Evolutionary conservation across 1,140 invertebrate genomes (phyloP), one percentile per base, ranked within the genome.

Genomic region (Hirudo medicinalis): DNA sequence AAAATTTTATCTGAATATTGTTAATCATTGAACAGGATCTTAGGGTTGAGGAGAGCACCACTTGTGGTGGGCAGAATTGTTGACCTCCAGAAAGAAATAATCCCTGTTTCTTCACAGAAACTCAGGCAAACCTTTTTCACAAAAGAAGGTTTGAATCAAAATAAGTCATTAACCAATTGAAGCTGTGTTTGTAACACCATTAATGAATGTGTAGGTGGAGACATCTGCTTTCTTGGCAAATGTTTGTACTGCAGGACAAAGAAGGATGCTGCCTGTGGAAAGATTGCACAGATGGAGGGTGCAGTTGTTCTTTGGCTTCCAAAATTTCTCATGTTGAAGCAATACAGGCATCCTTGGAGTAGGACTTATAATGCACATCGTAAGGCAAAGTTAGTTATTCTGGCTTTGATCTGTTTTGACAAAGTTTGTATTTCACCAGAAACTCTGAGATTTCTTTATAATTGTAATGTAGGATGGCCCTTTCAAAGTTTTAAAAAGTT

Each of bases 301-400:
- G 87, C 89, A n/a, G 80, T 92, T 17, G 89, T 93, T 72, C 85
- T 93, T 49, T 89, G 90, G 85, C 81, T 95, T 74, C 89, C 91
- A 13, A 83, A 85, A 72, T 85, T 89, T 57, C 86, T 85, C 75
- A 77, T 88, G 4, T 76, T 73, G 20, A 79, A 82, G 57, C 87
- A 87, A 75, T 84, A 87, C 76, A 85, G 87, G 66, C 90, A 91
- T 77, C 92, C 92, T 0, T 97, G 92, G 92, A 87, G 89, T 77
- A 82, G 92, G 71, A 91, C 90, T 3, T 97, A 96, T 78, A 89
- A 86, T 75, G 84, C 85, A n/a, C 86, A 86, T 67, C 86, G 87
- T 79, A 76, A 81, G 70, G 91, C 91, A 55, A 80, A 76, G 83
- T 86, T 80, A 77, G 78, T 72, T 0, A 71, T 11, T 49, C 4